Percentiles rank a stretch among this genome's conserved stretches.
phyloP scores from a whole-genome alignment of 2,797 vertebrate species.

The Spea hammondii region DNA sequence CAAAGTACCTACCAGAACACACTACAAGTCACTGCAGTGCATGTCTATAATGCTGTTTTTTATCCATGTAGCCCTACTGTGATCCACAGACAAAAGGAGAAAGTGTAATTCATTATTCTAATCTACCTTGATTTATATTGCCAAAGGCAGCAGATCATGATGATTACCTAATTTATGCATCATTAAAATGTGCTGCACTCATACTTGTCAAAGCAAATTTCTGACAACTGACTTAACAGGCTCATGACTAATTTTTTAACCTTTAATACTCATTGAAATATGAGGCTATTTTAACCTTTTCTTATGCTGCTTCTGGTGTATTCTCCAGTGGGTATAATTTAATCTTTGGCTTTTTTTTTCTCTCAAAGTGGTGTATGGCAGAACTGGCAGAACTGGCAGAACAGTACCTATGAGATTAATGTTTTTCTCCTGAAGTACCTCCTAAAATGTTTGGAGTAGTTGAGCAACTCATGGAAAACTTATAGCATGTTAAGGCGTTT shows the following conservation, averaged over 20 bases:
- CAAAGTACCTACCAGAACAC: too few species aligned
- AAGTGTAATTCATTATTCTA: constrained; percentile 51
- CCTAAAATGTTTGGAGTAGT: too few species aligned
- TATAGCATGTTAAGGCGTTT: too few species aligned
- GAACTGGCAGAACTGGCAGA: too few species aligned
- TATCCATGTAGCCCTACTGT: constrained; percentile 11
- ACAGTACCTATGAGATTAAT: too few species aligned
- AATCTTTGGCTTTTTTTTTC: too few species aligned
- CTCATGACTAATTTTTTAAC: constrained; percentile 40
- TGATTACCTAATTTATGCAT: constrained; percentile 53
- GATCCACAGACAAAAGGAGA: constrained; percentile 41
- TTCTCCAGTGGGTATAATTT: too few species aligned
- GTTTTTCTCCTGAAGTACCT: too few species aligned
- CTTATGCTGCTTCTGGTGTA: neutral
- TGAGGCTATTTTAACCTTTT: constrained; percentile 35
- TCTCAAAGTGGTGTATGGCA: too few species aligned
- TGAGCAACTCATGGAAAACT: too few species aligned
- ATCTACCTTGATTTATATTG: constrained; percentile 50
- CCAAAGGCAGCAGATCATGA: constrained; percentile 49
- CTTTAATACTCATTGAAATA: constrained; percentile 17
- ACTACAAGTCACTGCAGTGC: too few species aligned
- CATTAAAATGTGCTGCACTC: constrained; percentile 50
- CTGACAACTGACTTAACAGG: constrained; percentile 46
- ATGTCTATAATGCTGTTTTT: constrained; percentile 17
- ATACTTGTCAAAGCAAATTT: constrained; percentile 50